Percentiles rank a stretch among this genome's conserved stretches.
These are phyloP conservation scores for Cylas formicarius DNA, from an alignment of 1,140 invertebrate genomes.

Conservation along the genomic window DNA sequence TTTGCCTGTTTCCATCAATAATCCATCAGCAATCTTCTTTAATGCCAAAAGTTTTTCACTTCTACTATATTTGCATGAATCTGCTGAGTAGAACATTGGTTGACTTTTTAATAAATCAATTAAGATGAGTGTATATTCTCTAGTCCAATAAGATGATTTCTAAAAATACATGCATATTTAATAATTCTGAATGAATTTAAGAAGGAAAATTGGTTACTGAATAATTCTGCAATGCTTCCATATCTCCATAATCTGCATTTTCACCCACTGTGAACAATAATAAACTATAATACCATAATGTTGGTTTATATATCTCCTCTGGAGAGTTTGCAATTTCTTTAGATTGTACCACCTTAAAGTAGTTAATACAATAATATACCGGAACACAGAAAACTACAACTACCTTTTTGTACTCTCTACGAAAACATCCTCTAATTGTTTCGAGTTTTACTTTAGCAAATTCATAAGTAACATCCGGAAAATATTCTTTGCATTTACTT, in stretches of 20 bases:
- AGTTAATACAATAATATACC: background rate
- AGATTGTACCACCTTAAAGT: constrained; percentile 12
- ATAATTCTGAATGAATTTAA: constrained; percentile 4
- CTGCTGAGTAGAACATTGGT: constrained; percentile 16
- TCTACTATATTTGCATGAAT: no score
- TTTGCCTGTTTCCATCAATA: constrained; percentile 19
- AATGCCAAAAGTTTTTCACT: no score
- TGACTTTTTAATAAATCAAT: constrained; percentile 23
- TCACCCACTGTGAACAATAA: constrained; percentile 23
- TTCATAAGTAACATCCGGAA: constrained; percentile 25
- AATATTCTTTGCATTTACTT: constrained; percentile 23
- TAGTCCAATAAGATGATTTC: constrained; percentile 20
- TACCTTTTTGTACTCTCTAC: constrained; percentile 27
- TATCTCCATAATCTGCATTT: constrained; percentile 10
- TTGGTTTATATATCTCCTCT: constrained; percentile 23
- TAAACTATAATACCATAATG: constrained; percentile 28
- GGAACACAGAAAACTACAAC: constrained; percentile 3
- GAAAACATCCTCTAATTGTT: constrained; percentile 21
- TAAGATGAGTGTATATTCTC: constrained; percentile 17
- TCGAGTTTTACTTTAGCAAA: constrained; percentile 27
- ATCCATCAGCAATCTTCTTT: constrained; percentile 18
- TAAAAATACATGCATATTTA: constrained; percentile 11
- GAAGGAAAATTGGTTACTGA: constrained; percentile 1
- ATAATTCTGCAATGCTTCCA: background rate
- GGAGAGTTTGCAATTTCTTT: constrained; percentile 4